Evolutionary conservation across 2,888 invertebrate genomes (phyloP).

Genomic region (Syrphus vitripennis): DNA sequence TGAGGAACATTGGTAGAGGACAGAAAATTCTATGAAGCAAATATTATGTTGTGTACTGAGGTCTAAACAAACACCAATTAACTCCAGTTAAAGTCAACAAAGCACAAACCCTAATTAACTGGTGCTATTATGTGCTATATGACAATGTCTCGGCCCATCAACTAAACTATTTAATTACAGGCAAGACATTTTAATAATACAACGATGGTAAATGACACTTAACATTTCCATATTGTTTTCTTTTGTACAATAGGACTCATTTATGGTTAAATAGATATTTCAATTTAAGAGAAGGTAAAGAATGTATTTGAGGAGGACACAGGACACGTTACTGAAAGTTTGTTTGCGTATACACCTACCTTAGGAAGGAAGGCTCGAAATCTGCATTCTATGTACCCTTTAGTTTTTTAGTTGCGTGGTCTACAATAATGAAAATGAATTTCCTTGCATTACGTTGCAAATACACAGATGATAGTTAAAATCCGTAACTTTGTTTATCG

Average conservation of each 20-base stretch:
- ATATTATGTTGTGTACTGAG: too few relatives aligned
- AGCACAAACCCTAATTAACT: conserved; percentile 9
- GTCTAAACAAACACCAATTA: neutral
- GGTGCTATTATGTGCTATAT: neutral
- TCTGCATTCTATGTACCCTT: neutral
- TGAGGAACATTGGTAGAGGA: neutral
- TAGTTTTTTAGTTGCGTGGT: too few relatives aligned
- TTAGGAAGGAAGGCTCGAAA: neutral
- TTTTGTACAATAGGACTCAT: neutral
- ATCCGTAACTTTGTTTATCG: too few relatives aligned
- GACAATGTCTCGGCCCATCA: neutral
- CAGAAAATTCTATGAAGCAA: neutral
- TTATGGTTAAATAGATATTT: neutral
- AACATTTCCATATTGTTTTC: conserved; percentile 23
- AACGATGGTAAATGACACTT: conserved; percentile 45
- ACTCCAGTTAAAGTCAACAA: conserved; percentile 2
- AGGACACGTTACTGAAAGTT: too few relatives aligned
- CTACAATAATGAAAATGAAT: too few relatives aligned
- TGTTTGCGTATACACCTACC: too few relatives aligned
- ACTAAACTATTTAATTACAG: conserved; percentile 18
- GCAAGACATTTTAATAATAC: conserved; percentile 49
- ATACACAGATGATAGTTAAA: too few relatives aligned
- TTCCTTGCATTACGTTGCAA: too few relatives aligned
- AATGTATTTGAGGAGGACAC: neutral
- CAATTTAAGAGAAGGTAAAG: neutral